These are phyloP conservation scores for Mycteria americana DNA, from an alignment of 2,797 vertebrate species.

Conservation along the genomic window DNA sequence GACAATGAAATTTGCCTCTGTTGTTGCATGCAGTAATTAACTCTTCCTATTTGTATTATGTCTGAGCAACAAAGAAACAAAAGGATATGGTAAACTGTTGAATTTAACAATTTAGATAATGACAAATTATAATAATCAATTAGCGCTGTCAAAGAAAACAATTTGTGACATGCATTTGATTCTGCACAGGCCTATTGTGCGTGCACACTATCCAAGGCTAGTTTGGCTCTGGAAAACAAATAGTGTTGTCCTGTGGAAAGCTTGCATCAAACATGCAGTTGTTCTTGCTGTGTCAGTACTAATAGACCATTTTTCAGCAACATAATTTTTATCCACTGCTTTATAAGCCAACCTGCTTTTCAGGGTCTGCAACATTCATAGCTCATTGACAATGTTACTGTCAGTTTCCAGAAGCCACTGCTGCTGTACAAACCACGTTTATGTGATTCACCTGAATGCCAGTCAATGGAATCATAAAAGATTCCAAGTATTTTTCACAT, in stretches of 20 bases:
- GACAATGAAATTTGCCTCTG: slow-evolving; percentile 12
- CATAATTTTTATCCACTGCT: slow-evolving; percentile 48
- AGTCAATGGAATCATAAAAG: slow-evolving; percentile 27
- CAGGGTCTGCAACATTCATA: not conserved
- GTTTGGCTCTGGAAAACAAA: slow-evolving; percentile 38
- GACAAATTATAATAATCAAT: slow-evolving; percentile 60
- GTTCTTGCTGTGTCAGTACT: slow-evolving; percentile 44
- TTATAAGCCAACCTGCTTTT: slow-evolving; percentile 41
- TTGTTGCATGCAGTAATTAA: slow-evolving; percentile 63
- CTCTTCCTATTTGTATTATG: slow-evolving; percentile 50
- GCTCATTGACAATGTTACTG: not conserved
- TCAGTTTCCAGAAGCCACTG: slow-evolving; percentile 11
- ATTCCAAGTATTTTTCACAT: slow-evolving; percentile 37
- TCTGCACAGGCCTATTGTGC: slow-evolving; percentile 4
- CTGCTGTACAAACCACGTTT: not conserved
- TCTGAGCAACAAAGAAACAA: slow-evolving; percentile 34
- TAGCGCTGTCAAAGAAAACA: slow-evolving; percentile 30
- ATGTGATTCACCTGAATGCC: slow-evolving; percentile 29
- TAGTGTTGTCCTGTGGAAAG: not conserved
- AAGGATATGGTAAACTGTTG: slow-evolving; percentile 1
- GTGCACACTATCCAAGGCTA: not conserved
- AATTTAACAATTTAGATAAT: slow-evolving; percentile 57
- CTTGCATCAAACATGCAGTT: slow-evolving; percentile 30
- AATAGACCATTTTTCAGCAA: slow-evolving; percentile 56
- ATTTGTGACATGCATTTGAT: slow-evolving; percentile 20